Conservation (phyloP, 2,888 invertebrate genomes). For the Epiblema foenella region DNA sequence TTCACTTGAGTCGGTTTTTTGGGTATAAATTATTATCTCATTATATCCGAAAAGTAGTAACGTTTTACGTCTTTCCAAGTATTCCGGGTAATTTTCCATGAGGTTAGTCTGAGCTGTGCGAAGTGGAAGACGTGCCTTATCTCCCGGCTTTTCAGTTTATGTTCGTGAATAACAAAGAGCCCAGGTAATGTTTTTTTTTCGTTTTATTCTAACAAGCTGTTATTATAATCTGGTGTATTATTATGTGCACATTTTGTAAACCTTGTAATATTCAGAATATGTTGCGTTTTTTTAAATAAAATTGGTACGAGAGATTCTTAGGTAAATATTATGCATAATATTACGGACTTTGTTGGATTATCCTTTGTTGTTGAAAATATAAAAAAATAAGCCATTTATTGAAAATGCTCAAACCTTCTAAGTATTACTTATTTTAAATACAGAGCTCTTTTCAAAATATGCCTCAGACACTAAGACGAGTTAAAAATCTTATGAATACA, state of each 20-base stretch:
- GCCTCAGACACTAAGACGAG: too few relatives aligned
- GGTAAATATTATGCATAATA: conserved; percentile 4
- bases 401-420: background rate
- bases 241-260: conserved; percentile 28
- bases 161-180: conserved; percentile 40
- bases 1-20: too few relatives aligned
- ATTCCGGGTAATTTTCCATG: conserved; percentile 30
- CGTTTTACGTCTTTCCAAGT: background rate
- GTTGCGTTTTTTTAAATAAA: background rate
- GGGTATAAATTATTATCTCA: background rate
- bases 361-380: conserved; percentile 6
- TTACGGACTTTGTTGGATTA: conserved; percentile 5
- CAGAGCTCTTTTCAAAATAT: background rate
- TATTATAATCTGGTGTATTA: conserved; percentile 37
- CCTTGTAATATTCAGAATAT: conserved; percentile 10
- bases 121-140: conserved; percentile 39
- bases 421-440: background rate
- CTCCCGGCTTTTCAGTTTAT: conserved; percentile 38
- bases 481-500: background rate
- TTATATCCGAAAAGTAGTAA: background rate
- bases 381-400: background rate
- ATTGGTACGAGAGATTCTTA: background rate
- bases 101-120: conserved; percentile 20
- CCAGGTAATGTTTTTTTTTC: conserved; percentile 42
- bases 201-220: conserved; percentile 35